Base-by-base conservation (phyloP, 2,113 vertebrate species). In the Phaethornis superciliosus region DNA sequence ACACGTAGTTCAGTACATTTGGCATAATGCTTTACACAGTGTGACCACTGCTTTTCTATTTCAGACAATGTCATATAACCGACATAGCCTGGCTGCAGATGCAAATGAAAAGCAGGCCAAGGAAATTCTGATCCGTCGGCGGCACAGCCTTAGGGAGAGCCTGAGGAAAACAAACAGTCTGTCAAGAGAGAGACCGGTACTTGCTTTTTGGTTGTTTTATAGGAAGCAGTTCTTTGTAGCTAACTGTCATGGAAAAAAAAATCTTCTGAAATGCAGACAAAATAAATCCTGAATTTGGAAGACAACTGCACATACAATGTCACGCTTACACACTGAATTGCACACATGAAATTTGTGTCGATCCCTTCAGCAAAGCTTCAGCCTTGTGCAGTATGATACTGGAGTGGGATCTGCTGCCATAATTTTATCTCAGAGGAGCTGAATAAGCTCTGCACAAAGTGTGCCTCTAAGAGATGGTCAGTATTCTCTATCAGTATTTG, bases 81-180 rank as follows among this genome's bases (percentile, higher is more conserved):
- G 99, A 90, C 98, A 99, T 22, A 97, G 98, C 22, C 97, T 99
- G 87, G 98, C 99, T 7, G 96, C 97, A 4, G 98, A 98, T 78
- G 97, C 97, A 14, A 98, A 94, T 1, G 98, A 99, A 84, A 97
- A 95, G 60, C 98, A 98, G 30, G 97, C 98, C 70, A 98, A 97
- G 96, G 99, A 99, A 97, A 99, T 99, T 47, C 97, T 99, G 58
- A 99, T 99, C 91, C 98, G 99, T 65, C 98, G 99, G 4, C 98
- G 99, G 22, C 96, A 98, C 96, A 99, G 98, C 96, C 90, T 99
- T 71, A 97, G 98, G 26, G 98, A 98, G 62, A 99, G 99, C 97
- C 89, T 99, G 68, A 96, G 98, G 81, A 98, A 98, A 30, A 98
- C 98, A 12, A 98, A 97, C 97, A 98, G 98, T 86, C 65, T 98